phyloP scores from a whole-genome alignment of 2,888 invertebrate genomes.

The Drosophila glabriapex region DNA sequence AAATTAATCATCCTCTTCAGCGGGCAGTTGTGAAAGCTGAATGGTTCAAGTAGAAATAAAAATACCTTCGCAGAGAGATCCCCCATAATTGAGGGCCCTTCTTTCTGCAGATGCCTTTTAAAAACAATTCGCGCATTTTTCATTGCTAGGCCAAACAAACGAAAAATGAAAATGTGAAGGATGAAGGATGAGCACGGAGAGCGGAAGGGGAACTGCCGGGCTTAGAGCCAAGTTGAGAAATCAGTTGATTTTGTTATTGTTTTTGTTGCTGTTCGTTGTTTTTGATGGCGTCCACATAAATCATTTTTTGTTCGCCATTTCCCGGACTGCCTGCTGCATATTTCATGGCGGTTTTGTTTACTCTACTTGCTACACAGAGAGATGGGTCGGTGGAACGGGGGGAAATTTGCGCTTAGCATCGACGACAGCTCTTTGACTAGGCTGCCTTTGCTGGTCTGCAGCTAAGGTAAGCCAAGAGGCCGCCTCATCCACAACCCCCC shows the following conservation, averaged over 20 bases:
- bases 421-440: slow-evolving; percentile 80
- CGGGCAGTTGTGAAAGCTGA: background rate
- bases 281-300: slow-evolving; percentile 72
- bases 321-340: slow-evolving; percentile 68
- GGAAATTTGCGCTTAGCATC: slow-evolving; percentile 70
- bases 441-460: slow-evolving; percentile 54
- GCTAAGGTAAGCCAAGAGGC: slow-evolving; percentile 72
- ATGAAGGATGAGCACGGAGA: background rate
- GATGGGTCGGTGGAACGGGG: background rate
- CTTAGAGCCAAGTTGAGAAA: slow-evolving; percentile 69
- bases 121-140: slow-evolving; percentile 60
- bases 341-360: slow-evolving; percentile 72
- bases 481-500: background rate
- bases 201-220: slow-evolving; percentile 15
- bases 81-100: background rate
- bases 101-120: slow-evolving; percentile 38
- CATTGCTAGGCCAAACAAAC: slow-evolving; percentile 49
- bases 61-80: slow-evolving; percentile 4
- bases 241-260: slow-evolving; percentile 76
- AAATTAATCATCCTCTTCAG: slow-evolving; percentile 21
- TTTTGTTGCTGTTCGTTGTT: slow-evolving; percentile 23
- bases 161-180: slow-evolving; percentile 37
- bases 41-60: background rate
- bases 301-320: slow-evolving; percentile 75
- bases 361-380: slow-evolving; percentile 28